Base-by-base conservation (phyloP, 1,140 invertebrate genomes). In the Diorhabda elongata region DNA sequence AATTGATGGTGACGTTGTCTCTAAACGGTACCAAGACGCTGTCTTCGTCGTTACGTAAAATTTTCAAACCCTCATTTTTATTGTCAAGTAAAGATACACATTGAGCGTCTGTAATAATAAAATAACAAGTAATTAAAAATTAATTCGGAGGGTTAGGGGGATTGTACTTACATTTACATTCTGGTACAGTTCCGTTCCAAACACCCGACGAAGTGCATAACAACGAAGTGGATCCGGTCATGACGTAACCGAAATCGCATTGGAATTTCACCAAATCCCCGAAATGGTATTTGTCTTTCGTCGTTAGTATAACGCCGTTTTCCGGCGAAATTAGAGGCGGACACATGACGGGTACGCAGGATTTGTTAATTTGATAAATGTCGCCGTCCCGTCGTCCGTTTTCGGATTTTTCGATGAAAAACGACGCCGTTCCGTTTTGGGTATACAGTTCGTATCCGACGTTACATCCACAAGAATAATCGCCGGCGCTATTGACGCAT, bases 201-300 rank as follows among this genome's bases (percentile, higher is more conserved):
- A 86, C 86, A 62, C 96, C 97, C 82, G 88, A 91, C 47, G 94
- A 94, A 4, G 92, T 92, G 82, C 97, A 99, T 57, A 93, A 83
- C 3, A 98, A 83, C 42, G 91, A 88, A 2, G 91, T 87, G 60
- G 91, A 89, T 61, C 96, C 96, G 72, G 90, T 87, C 85, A 98
- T 90, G 4, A 97, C 91, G 80, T 95, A 97, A 8, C 97, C 97
- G 82, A 98, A 97, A 75, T 97, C 89, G 81, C 97, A 99, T 78
- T 95, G 92, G 86, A 98, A 98, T 68, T 87, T 89, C 0, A 97
- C 90, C 45, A 93, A 82, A 80, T 98, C 96, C 1, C 94, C 94
- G 81, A 94, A 98, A 74, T 96, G 92, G 81, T 92, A 96, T 73
- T 89, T 86, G 44, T 85, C 84, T 80, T 88, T 91, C 2, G 92